These are phyloP conservation scores for Platanista minor DNA, from an alignment of 2,113 vertebrate genomes.

Conservation along the genomic window DNA sequence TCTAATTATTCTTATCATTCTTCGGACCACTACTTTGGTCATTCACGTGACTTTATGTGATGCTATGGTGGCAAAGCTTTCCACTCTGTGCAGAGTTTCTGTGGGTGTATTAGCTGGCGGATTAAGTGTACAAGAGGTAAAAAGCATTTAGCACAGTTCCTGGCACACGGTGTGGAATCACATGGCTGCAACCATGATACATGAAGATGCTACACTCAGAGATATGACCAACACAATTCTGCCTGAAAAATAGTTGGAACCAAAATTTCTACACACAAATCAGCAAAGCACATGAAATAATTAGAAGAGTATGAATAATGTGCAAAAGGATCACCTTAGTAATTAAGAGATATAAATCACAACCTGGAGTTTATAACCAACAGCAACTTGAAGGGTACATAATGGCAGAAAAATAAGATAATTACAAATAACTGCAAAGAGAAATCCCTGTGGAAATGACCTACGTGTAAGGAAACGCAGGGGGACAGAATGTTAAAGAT, in stretches of 20 bases:
- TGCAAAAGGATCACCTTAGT: not conserved
- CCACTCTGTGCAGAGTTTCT: not conserved
- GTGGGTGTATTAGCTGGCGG: fast-evolving
- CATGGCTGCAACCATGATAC: not conserved
- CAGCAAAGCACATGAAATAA: not conserved
- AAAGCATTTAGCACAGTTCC: not conserved
- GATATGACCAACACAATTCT: not conserved
- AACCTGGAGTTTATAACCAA: not conserved
- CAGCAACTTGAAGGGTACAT: not conserved
- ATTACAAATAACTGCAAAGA: not conserved
- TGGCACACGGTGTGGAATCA: not conserved
- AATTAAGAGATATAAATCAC: not conserved
- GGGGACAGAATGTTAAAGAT: not conserved
- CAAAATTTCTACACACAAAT: not conserved
- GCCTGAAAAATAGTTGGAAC: not conserved
- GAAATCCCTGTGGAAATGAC: not conserved
- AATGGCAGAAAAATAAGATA: not conserved
- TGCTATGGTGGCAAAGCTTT: not conserved
- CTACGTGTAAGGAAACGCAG: not conserved
- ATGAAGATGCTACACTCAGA: not conserved
- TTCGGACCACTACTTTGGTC: not conserved
- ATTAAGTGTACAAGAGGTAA: not conserved
- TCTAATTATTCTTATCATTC: not conserved
- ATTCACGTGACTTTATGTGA: not conserved
- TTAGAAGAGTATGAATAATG: not conserved